Conservation (phyloP, 1,140 invertebrate species). For the Drosophila neocordata region DNA sequence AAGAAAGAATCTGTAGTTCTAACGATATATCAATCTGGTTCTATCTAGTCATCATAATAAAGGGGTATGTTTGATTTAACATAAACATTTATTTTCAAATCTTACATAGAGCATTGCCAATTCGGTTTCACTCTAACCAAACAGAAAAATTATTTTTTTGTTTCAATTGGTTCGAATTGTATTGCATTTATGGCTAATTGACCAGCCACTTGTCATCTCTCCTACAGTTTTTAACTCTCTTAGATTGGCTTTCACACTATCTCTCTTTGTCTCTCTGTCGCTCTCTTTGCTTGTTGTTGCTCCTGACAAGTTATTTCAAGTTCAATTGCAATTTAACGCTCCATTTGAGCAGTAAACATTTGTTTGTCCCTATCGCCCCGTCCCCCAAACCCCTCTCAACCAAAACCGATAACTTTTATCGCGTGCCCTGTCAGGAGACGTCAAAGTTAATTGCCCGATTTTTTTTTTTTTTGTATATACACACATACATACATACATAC, state of each 20-base stretch:
- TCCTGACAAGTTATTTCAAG: constrained; percentile 41
- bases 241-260: not conserved
- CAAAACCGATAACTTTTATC: constrained; percentile 49
- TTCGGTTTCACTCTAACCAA: not conserved
- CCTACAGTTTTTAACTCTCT: constrained; percentile 3
- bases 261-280: not conserved
- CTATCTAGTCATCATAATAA: no score
- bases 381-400: not conserved
- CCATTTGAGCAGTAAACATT: constrained; percentile 57
- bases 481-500: not conserved
- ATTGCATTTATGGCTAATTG: constrained; percentile 16
- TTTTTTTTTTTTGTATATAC: constrained; percentile 19
- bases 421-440: constrained; percentile 57
- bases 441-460: constrained; percentile 64
- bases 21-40: no score
- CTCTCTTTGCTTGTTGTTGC: not conserved
- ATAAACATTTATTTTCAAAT: not conserved
- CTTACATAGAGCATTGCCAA: not conserved
- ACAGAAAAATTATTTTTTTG: not conserved
- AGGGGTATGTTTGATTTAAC: not conserved
- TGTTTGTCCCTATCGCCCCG: constrained; percentile 18
- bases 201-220: constrained; percentile 9
- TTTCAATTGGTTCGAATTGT: constrained; percentile 24
- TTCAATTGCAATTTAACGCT: constrained; percentile 67
- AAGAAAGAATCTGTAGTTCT: no score